Evolutionary conservation across 2,888 invertebrate species (phyloP), one percentile per base, ranked within the genome.

Genomic region (Cremastobaeus sp.): DNA sequence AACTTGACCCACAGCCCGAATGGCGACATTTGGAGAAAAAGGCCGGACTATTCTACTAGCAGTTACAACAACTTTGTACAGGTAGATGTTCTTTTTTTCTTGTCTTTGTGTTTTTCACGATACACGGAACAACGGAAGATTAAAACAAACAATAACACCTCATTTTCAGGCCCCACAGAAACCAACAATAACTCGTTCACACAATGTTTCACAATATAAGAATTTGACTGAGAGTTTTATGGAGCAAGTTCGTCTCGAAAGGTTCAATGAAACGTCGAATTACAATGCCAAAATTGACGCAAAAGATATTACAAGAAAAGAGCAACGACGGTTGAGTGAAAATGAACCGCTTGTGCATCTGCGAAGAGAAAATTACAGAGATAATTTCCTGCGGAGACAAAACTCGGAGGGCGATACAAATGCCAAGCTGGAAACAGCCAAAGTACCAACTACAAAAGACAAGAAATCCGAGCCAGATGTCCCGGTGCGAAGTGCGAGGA

Each of bases 361-460:
- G 0, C 78, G 81, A 43, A 74, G 83, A 2, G 84, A 84, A 5
- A 60, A 68, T 37, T 82, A 82, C 9, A 82, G 85, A 48, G 87
- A 86, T 30, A 78, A 68, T 43, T 84, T 79, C 25, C 74, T 87
- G 32, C 77, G 83, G 21, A 77, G 86, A 43, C 87, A 86, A 52
- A 87, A 86, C 62, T 88, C 87, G 0, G 88, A 87, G 54, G 87
- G 87, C 3, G 86, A 87, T 60, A 81, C 83, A 0, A 52, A 62
- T 4, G 35, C 76, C 8, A 85, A 83, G 45, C 60, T 81, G 11
- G 81, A 84, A 0, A 18, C 77, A 18, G 32, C 68, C 2, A 79
- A 76, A 30, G 70, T 71, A 21, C 39, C 75, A 0, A 48, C 66
- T 1, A 54, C 78, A 1, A 82, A 78, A 37, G 77, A 70, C 0